Evolutionary conservation across 2,113 vertebrate species (phyloP).

Genomic region (Nibea coibor): DNA sequence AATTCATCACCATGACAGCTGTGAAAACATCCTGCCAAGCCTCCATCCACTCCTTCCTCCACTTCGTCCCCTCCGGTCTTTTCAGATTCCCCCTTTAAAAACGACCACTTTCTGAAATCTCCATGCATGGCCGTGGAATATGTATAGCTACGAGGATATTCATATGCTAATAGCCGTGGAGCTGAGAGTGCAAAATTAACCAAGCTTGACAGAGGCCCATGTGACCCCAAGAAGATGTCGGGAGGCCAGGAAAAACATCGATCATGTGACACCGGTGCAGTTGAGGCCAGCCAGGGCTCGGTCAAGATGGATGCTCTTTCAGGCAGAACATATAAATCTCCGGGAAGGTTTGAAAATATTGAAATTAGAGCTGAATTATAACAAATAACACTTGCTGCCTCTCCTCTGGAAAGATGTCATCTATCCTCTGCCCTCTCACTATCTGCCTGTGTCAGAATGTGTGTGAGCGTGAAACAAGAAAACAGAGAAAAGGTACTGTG

Average conservation of each 20-base stretch:
- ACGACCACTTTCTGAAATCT: slow-evolving; percentile 69
- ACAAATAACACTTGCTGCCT: slow-evolving; percentile 71
- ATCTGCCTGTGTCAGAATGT: slow-evolving; percentile 32
- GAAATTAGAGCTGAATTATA: slow-evolving; percentile 81
- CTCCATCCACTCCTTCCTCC: slow-evolving; percentile 72
- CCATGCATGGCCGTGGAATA: slow-evolving; percentile 73
- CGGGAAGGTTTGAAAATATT: slow-evolving; percentile 75
- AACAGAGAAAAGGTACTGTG: slow-evolving; percentile 9
- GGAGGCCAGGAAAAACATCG: slow-evolving; percentile 76
- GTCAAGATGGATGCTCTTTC: slow-evolving; percentile 77
- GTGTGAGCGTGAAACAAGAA: slow-evolving; percentile 1
- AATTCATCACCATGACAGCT: slow-evolving; percentile 82
- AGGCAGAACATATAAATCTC: slow-evolving; percentile 73
- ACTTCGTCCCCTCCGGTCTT: slow-evolving; percentile 74
- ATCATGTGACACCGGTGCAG: slow-evolving; percentile 74
- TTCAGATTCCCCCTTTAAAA: slow-evolving; percentile 65
- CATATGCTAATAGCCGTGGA: slow-evolving; percentile 78
- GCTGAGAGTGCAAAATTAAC: slow-evolving; percentile 79
- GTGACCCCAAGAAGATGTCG: slow-evolving; percentile 73
- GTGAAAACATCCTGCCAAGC: slow-evolving; percentile 79
- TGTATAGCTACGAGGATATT: slow-evolving; percentile 76
- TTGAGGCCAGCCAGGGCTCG: slow-evolving; percentile 49
- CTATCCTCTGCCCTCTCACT: slow-evolving; percentile 54
- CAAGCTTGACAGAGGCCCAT: slow-evolving; percentile 80
- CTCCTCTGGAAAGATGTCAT: slow-evolving; percentile 50